A percentile compares a stretch with the other conserved stretches of the same genome.
These are phyloP conservation scores for Brachypteracias leptosomus DNA, from an alignment of 2,113 vertebrate genomes.

Conservation along the genomic window DNA sequence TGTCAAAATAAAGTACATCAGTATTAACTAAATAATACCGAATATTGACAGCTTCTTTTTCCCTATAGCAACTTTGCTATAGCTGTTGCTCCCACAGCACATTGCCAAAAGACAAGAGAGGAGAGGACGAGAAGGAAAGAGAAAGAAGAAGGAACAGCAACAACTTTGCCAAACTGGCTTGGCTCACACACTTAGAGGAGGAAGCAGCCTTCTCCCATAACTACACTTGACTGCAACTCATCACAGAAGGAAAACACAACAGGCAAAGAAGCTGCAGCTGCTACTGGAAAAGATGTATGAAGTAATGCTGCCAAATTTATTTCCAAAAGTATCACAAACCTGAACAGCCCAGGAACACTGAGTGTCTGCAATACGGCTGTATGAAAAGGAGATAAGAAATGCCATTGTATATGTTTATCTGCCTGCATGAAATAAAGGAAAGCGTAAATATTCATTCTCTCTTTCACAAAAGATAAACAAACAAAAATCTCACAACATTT, in stretches of 20 bases:
- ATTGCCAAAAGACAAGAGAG: background rate
- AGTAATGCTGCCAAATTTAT: conserved; percentile 49
- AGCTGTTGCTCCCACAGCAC: background rate
- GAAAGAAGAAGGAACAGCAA: background rate
- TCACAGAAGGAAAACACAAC: conserved; percentile 67
- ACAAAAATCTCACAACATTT: background rate
- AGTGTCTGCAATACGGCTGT: background rate
- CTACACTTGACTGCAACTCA: conserved; percentile 44
- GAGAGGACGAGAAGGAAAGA: background rate
- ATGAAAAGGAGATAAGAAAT: conserved; percentile 7
- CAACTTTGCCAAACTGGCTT: conserved; percentile 48
- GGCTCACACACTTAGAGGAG: background rate
- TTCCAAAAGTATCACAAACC: conserved; percentile 56
- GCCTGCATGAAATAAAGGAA: background rate
- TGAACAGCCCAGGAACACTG: conserved; percentile 33
- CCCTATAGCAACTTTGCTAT: background rate
- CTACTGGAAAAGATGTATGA: conserved; percentile 11
- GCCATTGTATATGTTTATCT: background rate
- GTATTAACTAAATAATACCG: background rate
- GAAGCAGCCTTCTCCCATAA: conserved; percentile 38
- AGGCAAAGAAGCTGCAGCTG: conserved; percentile 59
- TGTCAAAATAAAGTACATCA: background rate
- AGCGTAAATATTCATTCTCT: background rate
- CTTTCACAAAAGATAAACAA: background rate
- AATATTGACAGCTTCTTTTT: background rate